Evolutionary conservation across 2,888 invertebrate species (phyloP).

Genomic region (Onchidella celtica): DNA sequence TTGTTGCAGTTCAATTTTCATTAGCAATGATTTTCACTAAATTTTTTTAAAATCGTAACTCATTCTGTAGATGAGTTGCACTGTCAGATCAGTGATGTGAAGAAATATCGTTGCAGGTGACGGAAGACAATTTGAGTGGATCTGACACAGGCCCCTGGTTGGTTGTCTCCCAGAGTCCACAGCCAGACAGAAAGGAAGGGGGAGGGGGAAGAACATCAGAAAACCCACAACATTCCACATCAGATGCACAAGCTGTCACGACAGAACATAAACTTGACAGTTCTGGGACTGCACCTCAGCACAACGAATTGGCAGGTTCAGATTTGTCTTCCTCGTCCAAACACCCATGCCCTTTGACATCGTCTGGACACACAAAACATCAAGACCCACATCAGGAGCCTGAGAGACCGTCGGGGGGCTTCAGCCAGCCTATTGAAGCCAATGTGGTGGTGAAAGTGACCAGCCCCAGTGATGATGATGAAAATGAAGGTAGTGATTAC

Average conservation of each 20-base stretch:
- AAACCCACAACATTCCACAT: not conserved
- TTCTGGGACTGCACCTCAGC: not conserved
- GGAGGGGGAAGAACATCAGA: not conserved
- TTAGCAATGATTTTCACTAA: too few relatives aligned
- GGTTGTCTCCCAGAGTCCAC: slow-evolving; percentile 46
- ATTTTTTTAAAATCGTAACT: too few relatives aligned
- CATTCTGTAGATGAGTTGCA: too few relatives aligned
- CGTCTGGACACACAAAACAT: not conserved
- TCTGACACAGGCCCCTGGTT: slow-evolving; percentile 17
- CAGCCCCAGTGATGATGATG: slow-evolving; percentile 22
- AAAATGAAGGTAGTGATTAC: slow-evolving; percentile 26
- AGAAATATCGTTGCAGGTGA: too few relatives aligned
- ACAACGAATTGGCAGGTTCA: not conserved
- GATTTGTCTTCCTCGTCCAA: not conserved
- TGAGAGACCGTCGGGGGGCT: too few relatives aligned
- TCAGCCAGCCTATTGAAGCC: slow-evolving; percentile 44
- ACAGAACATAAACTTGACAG: not conserved
- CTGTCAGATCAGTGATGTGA: too few relatives aligned
- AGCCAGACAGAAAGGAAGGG: not conserved
- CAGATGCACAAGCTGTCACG: not conserved
- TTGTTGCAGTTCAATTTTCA: too few relatives aligned
- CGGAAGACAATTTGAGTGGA: slow-evolving; percentile 15
- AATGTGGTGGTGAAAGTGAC: slow-evolving; percentile 34
- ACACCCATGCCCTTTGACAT: not conserved
- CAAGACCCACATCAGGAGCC: not conserved